Evolutionary conservation across 2,797 vertebrate species (phyloP), one percentile per base, ranked within the genome.

Genomic region (Spheniscus humboldti): DNA sequence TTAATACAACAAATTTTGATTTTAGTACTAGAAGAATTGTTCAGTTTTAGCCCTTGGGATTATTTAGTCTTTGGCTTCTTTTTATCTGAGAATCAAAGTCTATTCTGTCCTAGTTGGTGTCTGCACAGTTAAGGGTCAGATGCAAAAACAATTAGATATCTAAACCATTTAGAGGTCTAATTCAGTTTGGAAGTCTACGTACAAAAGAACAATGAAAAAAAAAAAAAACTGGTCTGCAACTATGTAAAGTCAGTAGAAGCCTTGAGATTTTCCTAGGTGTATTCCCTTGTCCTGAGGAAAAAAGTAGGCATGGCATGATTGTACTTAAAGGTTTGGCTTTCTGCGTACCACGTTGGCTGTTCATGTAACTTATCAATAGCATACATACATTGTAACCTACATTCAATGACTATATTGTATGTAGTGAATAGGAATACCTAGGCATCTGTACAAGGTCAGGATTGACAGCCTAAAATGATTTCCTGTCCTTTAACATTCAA

Each of bases 281-380:
- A 43, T 64, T 88, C 22, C 43, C 6, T 57, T 86, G 3, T 52
- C 23, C 37, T 23, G 20, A 91, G 9, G 20, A 55, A 71, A 27
- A 77, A 86, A 4, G 7, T 31, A 37, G 77, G 9, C 2, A 57
- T 68, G 4, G 2, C 5, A n/a, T 4, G 13, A 24, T 11, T 17
- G 7, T 9, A 22, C 12, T 35, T 11, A 19, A 19, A 30, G 1
- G 1, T 71, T 89, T 74, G 33, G 3, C 2, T 69, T 90, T 50
- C 20, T 67, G 5, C 4, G 14, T 27, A 53, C 8, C 20, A 24
- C 0, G 0, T 3, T 53, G 3, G 3, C 56, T 62, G 30, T n/a
- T 88, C 16, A 19, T 13, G 7, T 37, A 64, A 28, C 0, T 0
- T 5, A 33, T 15, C 14, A 43, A 30, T 48, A 45, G 2, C 17